Conservation (phyloP, 2,888 invertebrate genomes). For the Helleia helle region DNA sequence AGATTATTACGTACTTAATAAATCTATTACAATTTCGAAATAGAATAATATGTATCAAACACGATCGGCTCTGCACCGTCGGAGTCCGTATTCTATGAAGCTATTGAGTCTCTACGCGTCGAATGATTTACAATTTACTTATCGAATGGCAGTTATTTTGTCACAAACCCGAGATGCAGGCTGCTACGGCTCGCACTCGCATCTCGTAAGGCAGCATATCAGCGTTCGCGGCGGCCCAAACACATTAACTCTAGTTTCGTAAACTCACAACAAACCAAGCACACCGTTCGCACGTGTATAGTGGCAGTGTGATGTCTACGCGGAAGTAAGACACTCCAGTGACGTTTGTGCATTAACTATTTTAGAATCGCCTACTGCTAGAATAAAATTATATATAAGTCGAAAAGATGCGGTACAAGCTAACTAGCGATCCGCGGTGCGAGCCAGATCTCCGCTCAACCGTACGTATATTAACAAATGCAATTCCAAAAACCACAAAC, state of each 20-base stretch:
- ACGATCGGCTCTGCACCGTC: constrained; percentile 67
- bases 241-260: too few species aligned
- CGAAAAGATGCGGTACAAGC: constrained; percentile 40
- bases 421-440: constrained; percentile 66
- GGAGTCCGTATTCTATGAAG: constrained; percentile 59
- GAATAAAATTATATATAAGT: constrained; percentile 45
- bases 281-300: constrained; percentile 50
- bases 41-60: constrained; percentile 70
- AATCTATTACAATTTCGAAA: constrained; percentile 70
- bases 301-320: constrained; percentile 65
- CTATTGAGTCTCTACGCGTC: constrained; percentile 54
- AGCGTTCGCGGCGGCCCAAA: too few species aligned
- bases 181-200: constrained; percentile 27
- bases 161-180: constrained; percentile 42
- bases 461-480: constrained; percentile 67
- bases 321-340: constrained; percentile 57
- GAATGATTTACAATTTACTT: constrained; percentile 60
- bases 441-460: constrained; percentile 48
- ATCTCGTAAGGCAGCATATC: constrained; percentile 59
- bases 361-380: constrained; percentile 52
- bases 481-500: constrained; percentile 57
- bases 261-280: constrained; percentile 18
- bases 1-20: constrained; percentile 67
- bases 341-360: constrained; percentile 59
- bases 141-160: constrained; percentile 69